Base-by-base conservation (phyloP, 2,113 vertebrate species). In the Orthonyx spaldingii region DNA sequence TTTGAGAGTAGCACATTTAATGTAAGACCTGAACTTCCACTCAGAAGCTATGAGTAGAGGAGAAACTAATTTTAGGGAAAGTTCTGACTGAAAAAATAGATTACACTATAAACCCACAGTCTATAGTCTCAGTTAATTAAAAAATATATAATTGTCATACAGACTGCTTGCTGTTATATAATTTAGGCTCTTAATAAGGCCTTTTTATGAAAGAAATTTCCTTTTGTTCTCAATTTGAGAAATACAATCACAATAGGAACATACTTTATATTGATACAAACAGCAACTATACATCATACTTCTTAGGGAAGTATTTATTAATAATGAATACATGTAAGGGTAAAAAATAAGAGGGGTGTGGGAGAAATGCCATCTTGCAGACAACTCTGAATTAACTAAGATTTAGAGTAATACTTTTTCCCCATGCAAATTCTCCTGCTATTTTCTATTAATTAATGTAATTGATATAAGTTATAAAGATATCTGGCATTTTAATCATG, bases 391-490 rank as follows among this genome's bases (percentile, higher is more conserved):
- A 84, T 95, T 96, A 97, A 97, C 86, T 96, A 90, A 96, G 59
- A 84, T 93, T 95, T 92, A 93, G 16, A 75, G 33, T 26, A 93
- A 88, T 92, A 72, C 16, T n/a, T 92, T 83, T 89, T 83, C 21
- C 78, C 27, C 80, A 71, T 97, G 71, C n/a, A 97, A 95, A 97
- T 95, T 89, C 87, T 42, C 42, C 52, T 92, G 81, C 20, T 92
- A 82, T 97, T 97, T 97, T 97, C 76, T 89, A 91, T 97, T 98
- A 97, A 97, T 98, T 98, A 98, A 97, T 85, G 55, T 97, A 98
- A 98, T 96, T 98, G 93, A 98, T 98, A 98, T 95, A 42, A 96
- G 93, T 97, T 97, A 97, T 92, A 96, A 94, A 96, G 88, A 76
- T 97, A 96, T 90, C 88, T 97, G 97, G 66, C 97, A 95, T 96